Evolutionary conservation across 2,888 invertebrate species (phyloP).

Genomic region (Drepana falcataria): DNA sequence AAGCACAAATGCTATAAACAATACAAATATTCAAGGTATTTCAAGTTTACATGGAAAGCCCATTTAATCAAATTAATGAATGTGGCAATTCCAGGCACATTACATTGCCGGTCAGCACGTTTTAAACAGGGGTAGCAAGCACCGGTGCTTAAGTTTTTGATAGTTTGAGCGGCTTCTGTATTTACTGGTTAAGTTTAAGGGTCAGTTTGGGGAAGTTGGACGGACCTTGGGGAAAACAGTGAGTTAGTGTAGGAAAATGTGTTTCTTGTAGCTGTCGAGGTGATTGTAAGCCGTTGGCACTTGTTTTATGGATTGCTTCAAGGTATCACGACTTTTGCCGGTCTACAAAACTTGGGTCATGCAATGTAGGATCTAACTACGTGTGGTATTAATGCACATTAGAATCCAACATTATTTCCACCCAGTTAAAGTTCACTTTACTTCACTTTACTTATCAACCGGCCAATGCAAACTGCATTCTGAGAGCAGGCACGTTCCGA

Average conservation of each 20-base stretch:
- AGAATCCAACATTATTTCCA: not conserved
- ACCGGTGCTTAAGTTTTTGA: conserved; percentile 71
- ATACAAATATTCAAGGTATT: too few relatives aligned
- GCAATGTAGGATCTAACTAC: too few relatives aligned
- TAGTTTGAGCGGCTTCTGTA: conserved; percentile 72
- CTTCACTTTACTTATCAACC: not conserved
- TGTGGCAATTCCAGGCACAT: not conserved
- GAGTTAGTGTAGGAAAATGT: conserved; percentile 23
- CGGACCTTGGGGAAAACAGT: conserved; percentile 45
- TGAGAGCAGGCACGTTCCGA: conserved; percentile 30
- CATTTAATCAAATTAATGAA: not conserved
- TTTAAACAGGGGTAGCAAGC: conserved; percentile 57
- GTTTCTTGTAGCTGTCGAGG: conserved; percentile 14
- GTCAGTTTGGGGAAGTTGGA: conserved; percentile 58
- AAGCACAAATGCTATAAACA: too few relatives aligned
- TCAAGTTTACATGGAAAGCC: not conserved
- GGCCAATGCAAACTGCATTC: conserved; percentile 10
- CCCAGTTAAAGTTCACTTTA: not conserved
- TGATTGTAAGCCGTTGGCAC: not conserved
- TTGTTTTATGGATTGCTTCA: not conserved
- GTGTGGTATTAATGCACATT: too few relatives aligned
- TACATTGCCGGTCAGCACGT: conserved; percentile 45
- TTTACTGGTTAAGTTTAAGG: conserved; percentile 75
- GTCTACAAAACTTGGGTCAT: too few relatives aligned
- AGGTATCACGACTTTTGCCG: not conserved